Evolutionary conservation across 2,797 vertebrate species (phyloP).

Genomic region (Mico argentatus): DNA sequence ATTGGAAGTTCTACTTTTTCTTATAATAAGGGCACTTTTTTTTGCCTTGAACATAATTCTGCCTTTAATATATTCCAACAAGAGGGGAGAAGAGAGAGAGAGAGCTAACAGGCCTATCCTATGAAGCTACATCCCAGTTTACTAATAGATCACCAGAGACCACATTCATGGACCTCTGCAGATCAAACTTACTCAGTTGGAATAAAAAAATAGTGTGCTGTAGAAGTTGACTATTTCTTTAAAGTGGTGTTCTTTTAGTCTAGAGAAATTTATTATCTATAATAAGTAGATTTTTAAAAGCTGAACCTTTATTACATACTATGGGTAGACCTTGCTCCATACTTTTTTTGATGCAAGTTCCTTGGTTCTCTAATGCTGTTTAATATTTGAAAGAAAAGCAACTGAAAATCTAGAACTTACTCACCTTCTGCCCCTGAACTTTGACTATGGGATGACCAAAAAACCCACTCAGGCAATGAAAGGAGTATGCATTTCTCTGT

Average conservation of each 20-base stretch:
- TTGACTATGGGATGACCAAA: conserved; percentile 58
- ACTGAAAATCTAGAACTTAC: conserved; percentile 45
- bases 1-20: conserved; percentile 87
- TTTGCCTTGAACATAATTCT: conserved; percentile 83
- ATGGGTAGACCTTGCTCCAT: not conserved
- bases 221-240: conserved; percentile 74
- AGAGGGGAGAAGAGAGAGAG: conserved; percentile 76
- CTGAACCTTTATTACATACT: conserved; percentile 43
- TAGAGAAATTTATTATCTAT: conserved; percentile 82
- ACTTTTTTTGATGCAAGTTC: conserved; percentile 64
- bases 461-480: conserved; percentile 40
- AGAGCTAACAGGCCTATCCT: conserved; percentile 83
- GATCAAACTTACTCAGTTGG: conserved; percentile 83
- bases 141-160: conserved; percentile 91
- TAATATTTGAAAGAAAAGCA: conserved; percentile 62
- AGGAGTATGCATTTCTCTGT: conserved; percentile 21
- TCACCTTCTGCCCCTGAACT: conserved; percentile 52
- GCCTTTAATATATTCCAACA: conserved; percentile 88
- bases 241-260: conserved; percentile 77
- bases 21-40: conserved; percentile 85
- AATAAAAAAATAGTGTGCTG: conserved; percentile 76
- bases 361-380: conserved; percentile 46
- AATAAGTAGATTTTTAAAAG: conserved; percentile 47
- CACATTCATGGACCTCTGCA: conserved; percentile 80
- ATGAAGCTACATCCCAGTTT: conserved; percentile 88